These are phyloP conservation scores for Lepidotrigona ventralis DNA, from an alignment of 1,140 invertebrate species.

Conservation along the genomic window DNA sequence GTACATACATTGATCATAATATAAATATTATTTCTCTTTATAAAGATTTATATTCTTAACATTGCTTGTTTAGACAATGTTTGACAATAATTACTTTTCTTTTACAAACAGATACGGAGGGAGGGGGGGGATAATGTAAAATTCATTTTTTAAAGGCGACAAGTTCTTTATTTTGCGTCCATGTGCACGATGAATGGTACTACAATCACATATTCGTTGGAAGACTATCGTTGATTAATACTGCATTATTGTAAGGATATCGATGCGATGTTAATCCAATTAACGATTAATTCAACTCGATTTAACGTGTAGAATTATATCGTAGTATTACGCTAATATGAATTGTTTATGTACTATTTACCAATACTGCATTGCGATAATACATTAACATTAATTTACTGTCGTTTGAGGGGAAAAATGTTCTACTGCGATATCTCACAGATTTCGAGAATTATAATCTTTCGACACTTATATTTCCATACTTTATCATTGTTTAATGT, in stretches of 20 bases:
- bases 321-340: not conserved
- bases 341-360: not conserved
- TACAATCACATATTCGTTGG: not conserved
- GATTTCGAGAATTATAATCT: not conserved
- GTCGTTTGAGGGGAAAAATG: not conserved
- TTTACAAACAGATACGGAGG: not conserved
- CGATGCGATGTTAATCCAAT: not conserved
- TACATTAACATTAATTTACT: not conserved
- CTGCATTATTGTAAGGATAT: not conserved
- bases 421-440: not conserved
- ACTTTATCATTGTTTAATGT: not conserved
- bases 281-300: not conserved
- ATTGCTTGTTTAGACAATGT: not conserved
- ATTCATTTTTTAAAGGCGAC: not conserved
- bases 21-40: not conserved
- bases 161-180: not conserved
- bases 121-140: not conserved
- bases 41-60: not conserved
- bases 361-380: not conserved
- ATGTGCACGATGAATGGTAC: not conserved
- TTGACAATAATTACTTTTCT: not conserved
- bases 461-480: not conserved
- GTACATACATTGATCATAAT: not conserved
- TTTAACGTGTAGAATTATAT: not conserved
- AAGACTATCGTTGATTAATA: not conserved